These are phyloP conservation scores for Amblyornis subalaris DNA, from an alignment of 2,113 vertebrate genomes.

Conservation along the genomic window DNA sequence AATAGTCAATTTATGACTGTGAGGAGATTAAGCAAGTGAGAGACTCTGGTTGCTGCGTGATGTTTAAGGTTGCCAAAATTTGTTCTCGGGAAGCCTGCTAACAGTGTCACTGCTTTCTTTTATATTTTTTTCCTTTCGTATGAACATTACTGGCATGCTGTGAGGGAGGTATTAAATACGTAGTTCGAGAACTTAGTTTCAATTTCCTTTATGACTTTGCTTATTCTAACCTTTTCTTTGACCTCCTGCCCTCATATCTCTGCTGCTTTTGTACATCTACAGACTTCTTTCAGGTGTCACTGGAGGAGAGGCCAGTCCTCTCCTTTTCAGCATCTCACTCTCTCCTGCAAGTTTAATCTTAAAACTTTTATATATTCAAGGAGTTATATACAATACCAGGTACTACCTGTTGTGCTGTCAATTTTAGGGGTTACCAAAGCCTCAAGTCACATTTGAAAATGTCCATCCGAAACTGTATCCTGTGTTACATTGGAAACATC, in stretches of 20 bases:
- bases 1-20: neutral
- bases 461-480: fast-evolving
- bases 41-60: neutral
- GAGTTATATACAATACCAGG: neutral
- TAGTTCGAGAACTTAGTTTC: neutral
- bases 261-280: neutral
- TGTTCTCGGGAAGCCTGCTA: neutral
- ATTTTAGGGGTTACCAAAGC: neutral
- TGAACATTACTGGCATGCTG: neutral
- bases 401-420: neutral
- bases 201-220: neutral
- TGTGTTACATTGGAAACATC: neutral
- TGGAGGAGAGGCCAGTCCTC: neutral
- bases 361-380: neutral
- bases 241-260: neutral
- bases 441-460: neutral
- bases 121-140: neutral
- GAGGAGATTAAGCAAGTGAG: neutral
- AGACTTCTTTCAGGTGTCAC: neutral
- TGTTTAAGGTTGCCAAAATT: neutral
- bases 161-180: neutral
- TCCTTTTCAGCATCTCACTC: neutral
- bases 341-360: neutral
- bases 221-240: neutral
- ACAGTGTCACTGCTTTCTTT: neutral